Evolutionary conservation across 2,113 vertebrate genomes (phyloP).

Genomic region (Dryoscopus gambensis): DNA sequence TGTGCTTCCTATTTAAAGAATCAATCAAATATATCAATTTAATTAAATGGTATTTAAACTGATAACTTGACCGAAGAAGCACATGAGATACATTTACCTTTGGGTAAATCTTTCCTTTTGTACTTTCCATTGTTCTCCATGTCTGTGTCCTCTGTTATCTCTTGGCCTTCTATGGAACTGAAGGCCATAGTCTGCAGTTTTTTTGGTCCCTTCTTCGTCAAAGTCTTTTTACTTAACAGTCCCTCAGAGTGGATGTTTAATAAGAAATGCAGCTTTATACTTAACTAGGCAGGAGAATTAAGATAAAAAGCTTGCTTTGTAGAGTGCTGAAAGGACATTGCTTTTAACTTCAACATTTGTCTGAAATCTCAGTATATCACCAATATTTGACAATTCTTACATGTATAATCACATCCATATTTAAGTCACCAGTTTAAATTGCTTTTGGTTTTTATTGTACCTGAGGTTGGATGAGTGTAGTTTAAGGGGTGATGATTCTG

Average conservation of each 20-base stretch:
- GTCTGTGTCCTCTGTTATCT: background rate
- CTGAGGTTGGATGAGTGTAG: background rate
- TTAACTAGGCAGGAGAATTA: background rate
- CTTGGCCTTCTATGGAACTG: background rate
- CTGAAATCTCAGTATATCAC: background rate
- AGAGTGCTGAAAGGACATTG: background rate
- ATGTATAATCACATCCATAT: background rate
- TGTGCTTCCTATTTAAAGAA: background rate
- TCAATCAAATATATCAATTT: background rate
- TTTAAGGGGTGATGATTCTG: background rate
- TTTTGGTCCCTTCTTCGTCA: background rate
- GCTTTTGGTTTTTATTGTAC: background rate
- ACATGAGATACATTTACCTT: background rate
- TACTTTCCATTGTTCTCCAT: background rate
- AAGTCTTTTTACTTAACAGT: background rate
- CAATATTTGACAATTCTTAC: background rate
- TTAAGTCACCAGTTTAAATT: background rate
- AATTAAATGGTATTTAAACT: background rate
- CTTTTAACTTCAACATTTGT: background rate
- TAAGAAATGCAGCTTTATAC: background rate
- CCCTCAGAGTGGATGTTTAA: background rate
- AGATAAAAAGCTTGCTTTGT: background rate
- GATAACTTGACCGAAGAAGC: background rate
- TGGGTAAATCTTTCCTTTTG: background rate
- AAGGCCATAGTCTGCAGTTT: rapidly evolving